These are phyloP conservation scores for Neostethus bicornis DNA, from an alignment of 2,797 vertebrate species.

Conservation along the genomic window DNA sequence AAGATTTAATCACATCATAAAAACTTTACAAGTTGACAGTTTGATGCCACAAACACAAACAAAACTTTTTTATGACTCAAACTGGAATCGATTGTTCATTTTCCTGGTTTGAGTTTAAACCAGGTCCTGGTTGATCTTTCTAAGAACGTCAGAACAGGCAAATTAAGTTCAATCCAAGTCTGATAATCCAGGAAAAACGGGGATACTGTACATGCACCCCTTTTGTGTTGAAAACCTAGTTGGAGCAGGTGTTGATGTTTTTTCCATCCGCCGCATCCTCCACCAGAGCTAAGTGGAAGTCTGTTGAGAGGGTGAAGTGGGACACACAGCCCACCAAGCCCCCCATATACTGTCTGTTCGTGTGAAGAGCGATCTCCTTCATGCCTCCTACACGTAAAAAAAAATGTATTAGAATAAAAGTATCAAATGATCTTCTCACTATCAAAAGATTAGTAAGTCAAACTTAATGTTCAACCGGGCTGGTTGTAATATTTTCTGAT, in stretches of 20 bases:
- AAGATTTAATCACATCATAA: conserved; percentile 12
- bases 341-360: conserved; percentile 88
- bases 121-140: conserved; percentile 10
- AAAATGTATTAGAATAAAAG: background rate
- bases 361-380: conserved; percentile 94
- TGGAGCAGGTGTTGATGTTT: conserved; percentile 96
- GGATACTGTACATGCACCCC: background rate
- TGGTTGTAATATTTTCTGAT: no score
- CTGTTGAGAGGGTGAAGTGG: conserved; percentile 94
- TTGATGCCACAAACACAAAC: conserved; percentile 20
- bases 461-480: no score
- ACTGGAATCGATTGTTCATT: conserved; percentile 18
- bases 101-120: conserved; percentile 19
- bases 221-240: conserved; percentile 69
- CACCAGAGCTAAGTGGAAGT: conserved; percentile 92
- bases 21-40: conserved; percentile 22
- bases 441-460: no score
- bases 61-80: conserved; percentile 14
- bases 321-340: conserved; percentile 95
- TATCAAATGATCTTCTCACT: background rate
- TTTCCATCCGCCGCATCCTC: conserved; percentile 92
- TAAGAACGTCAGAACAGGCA: conserved; percentile 14
- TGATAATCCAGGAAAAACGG: conserved; percentile 20
- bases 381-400: conserved; percentile 85
- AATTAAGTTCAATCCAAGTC: conserved; percentile 29